A percentile compares a stretch with the other conserved stretches of the same genome.
Evolutionary conservation across 2,113 vertebrate species (phyloP).

Genomic region (Colistium nudipinnis): DNA sequence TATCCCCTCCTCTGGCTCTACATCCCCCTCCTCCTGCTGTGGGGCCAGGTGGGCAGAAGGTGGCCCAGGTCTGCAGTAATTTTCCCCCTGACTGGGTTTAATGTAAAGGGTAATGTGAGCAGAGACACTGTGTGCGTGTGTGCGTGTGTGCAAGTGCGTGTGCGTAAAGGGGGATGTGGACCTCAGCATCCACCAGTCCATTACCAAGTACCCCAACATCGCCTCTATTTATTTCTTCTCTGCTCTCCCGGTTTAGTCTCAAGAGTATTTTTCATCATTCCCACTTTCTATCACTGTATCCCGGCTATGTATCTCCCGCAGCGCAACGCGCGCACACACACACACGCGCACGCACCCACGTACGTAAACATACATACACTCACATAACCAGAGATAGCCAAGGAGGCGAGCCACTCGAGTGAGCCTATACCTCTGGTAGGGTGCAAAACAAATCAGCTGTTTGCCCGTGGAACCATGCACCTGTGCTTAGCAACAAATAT

Average conservation of each 20-base stretch:
- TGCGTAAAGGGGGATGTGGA: no score
- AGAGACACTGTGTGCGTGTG: constrained; percentile 39
- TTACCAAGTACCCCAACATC: constrained; percentile 65
- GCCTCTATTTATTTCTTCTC: constrained; percentile 71
- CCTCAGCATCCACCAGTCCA: constrained; percentile 53
- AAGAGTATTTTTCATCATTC: constrained; percentile 63
- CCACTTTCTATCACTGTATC: constrained; percentile 61
- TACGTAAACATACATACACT: constrained; percentile 22
- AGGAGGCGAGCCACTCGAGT: constrained; percentile 19
- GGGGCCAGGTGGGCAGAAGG: constrained; percentile 81
- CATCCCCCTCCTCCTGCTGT: constrained; percentile 50
- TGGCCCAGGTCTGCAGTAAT: constrained; percentile 79
- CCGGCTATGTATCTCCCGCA: constrained; percentile 27
- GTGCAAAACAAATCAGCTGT: constrained; percentile 36
- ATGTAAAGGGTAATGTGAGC: constrained; percentile 84
- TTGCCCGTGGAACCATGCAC: constrained; percentile 1
- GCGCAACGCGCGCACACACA: constrained; percentile 9
- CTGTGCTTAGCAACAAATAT: background rate
- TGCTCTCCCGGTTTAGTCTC: constrained; percentile 70
- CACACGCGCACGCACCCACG: constrained; percentile 16
- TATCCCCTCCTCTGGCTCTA: constrained; percentile 56
- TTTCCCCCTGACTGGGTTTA: constrained; percentile 85
- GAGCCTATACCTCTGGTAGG: constrained; percentile 26
- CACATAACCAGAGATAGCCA: constrained; percentile 1
- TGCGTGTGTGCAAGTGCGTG: constrained; percentile 17